A percentile compares a stretch with the other conserved stretches of the same genome.
Evolutionary conservation across 1,140 invertebrate species (phyloP).

Genomic region (Sinella curviseta): DNA sequence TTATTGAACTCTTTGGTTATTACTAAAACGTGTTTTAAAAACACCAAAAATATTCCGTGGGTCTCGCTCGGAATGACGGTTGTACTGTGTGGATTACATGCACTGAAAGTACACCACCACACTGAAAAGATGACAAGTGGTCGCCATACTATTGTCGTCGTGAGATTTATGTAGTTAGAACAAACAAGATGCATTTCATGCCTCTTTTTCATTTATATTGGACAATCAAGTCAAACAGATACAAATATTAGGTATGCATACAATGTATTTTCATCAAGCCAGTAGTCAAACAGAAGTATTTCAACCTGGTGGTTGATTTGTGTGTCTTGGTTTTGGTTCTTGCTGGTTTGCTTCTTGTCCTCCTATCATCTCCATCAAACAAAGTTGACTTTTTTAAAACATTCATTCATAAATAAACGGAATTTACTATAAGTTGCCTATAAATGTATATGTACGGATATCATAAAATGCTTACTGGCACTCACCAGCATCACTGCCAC

Average conservation of each 20-base stretch:
- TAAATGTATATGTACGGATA: neutral
- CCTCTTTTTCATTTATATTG: no score
- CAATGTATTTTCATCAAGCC: no score
- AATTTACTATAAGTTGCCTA: neutral
- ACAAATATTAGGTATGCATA: no score
- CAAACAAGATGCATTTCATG: neutral
- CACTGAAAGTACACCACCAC: neutral
- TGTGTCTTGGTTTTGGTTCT: neutral
- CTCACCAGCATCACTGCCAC: neutral
- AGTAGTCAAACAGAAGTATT: neutral
- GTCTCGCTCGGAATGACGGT: neutral
- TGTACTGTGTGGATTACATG: neutral
- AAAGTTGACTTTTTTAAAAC: neutral
- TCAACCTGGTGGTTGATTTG: neutral
- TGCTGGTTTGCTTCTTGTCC: neutral
- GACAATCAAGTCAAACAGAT: no score
- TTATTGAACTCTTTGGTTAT: neutral
- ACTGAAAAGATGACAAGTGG: no score
- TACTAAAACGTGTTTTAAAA: neutral
- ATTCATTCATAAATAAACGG: conserved; percentile 10
- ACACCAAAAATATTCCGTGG: neutral
- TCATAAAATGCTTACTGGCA: neutral
- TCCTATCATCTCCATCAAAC: neutral
- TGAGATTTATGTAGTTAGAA: no score
- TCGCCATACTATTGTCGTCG: no score